Percentiles rank a stretch among this genome's conserved stretches.
Evolutionary conservation across 2,888 invertebrate genomes (phyloP).

Genomic region (Mythimna pallens): DNA sequence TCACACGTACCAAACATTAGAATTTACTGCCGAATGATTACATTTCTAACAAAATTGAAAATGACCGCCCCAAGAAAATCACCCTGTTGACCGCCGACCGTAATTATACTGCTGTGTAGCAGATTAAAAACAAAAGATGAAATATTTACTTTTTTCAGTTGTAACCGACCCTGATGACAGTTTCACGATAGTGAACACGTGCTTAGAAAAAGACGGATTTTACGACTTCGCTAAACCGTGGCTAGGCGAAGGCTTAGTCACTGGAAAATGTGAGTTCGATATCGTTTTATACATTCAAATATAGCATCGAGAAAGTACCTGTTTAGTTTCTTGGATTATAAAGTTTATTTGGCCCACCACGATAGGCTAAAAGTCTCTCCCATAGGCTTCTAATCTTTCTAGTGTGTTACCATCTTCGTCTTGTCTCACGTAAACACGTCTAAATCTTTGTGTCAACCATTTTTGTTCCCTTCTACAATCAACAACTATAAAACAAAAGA

Average conservation of each 20-base stretch:
- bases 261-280: slow-evolving; percentile 74
- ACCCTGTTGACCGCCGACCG: too few relatives aligned
- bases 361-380: background rate
- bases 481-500: too few relatives aligned
- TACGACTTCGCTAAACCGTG: slow-evolving; percentile 85
- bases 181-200: slow-evolving; percentile 79
- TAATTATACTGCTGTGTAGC: background rate
- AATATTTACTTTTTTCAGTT: slow-evolving; percentile 68
- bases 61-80: too few relatives aligned
- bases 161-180: slow-evolving; percentile 83
- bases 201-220: slow-evolving; percentile 80
- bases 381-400: background rate
- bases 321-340: background rate
- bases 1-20: too few relatives aligned
- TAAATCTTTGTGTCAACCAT: background rate
- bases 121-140: background rate
- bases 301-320: background rate
- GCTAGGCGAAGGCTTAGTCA: slow-evolving; percentile 84
- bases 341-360: background rate
- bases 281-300: background rate
- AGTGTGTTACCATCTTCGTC: background rate
- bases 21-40: too few relatives aligned
- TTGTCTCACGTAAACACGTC: background rate
- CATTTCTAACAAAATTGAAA: too few relatives aligned
- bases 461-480: too few relatives aligned